phyloP scores from a whole-genome alignment of 2,113 vertebrate genomes.

The Eulemur rufifrons region DNA sequence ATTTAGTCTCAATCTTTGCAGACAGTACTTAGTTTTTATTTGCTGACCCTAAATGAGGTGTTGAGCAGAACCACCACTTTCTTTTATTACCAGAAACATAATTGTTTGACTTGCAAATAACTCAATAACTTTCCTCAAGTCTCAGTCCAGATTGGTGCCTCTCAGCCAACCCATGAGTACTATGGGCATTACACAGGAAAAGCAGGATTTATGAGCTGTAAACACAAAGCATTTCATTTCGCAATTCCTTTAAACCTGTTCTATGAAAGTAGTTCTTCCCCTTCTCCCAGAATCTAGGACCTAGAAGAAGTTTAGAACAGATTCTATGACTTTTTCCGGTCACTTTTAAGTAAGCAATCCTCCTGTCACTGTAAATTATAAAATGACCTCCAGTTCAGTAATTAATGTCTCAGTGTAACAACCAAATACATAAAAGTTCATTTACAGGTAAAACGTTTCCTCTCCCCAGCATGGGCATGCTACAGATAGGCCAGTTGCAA shows the following conservation, averaged over 20 bases:
- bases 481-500: background rate
- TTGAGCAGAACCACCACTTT: background rate
- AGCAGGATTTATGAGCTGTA: background rate
- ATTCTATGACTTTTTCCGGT: background rate
- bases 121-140: background rate
- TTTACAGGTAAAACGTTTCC: background rate
- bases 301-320: background rate
- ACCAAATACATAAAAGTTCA: background rate
- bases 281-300: background rate
- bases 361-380: background rate
- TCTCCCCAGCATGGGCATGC: background rate
- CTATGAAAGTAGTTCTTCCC: background rate
- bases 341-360: background rate
- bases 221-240: background rate
- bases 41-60: background rate
- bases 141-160: background rate
- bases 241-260: background rate
- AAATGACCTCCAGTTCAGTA: background rate
- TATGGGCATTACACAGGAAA: background rate
- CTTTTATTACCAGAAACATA: background rate
- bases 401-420: background rate
- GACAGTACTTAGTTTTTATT: background rate
- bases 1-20: background rate
- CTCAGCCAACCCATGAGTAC: background rate
- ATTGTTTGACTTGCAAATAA: background rate